Evolutionary conservation across 2,113 vertebrate genomes (phyloP).

Genomic region (Fulmarus glacialis): DNA sequence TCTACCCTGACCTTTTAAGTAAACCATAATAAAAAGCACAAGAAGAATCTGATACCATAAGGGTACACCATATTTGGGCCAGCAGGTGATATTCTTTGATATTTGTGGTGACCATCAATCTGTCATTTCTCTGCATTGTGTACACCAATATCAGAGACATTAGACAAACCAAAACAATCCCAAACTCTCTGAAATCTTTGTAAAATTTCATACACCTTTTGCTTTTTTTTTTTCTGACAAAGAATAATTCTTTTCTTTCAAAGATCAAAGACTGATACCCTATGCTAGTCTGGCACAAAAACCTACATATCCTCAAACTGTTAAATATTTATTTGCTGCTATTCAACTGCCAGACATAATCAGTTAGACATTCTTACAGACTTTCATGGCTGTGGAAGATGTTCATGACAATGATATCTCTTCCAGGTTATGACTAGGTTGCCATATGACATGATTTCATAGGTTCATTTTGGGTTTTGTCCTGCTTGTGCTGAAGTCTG

Average conservation of each 20-base stretch:
- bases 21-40: conserved; percentile 63
- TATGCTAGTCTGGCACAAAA: background rate
- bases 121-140: conserved; percentile 23
- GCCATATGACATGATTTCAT: conserved; percentile 25
- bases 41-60: conserved; percentile 58
- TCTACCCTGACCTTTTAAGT: conserved; percentile 65
- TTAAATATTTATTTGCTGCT: conserved; percentile 1
- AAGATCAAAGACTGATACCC: background rate
- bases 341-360: background rate
- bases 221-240: background rate
- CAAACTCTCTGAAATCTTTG: background rate
- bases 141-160: background rate
- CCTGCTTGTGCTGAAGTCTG: background rate
- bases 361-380: background rate
- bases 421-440: conserved; percentile 43
- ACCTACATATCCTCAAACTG: background rate
- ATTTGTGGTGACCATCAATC: conserved; percentile 39
- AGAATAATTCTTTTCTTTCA: background rate
- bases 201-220: background rate
- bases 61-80: conserved; percentile 30
- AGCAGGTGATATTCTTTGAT: conserved; percentile 69
- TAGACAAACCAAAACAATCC: background rate
- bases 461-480: conserved; percentile 34
- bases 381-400: background rate
- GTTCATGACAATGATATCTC: background rate